Evolutionary conservation across 2,113 vertebrate genomes (phyloP), one percentile per base, ranked within the genome.

Genomic region (Dryoscopus gambensis): DNA sequence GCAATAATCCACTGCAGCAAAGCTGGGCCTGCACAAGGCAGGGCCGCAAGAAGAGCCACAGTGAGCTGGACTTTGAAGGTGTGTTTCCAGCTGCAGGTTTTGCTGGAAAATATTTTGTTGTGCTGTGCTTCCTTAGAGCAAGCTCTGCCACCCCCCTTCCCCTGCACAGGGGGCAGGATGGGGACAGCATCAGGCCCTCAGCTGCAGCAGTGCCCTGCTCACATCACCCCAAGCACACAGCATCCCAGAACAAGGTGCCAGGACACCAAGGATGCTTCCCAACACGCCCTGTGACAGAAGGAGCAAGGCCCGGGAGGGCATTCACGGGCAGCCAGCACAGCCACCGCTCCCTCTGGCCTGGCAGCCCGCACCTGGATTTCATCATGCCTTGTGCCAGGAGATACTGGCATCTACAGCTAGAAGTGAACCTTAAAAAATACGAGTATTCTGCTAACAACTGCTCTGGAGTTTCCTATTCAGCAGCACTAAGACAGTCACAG

Each of bases 281-380:
- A 52, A 5, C 9, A 1, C 1, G 0, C 22, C 20, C 1, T 4
- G 6, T 17, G 73, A 20, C 25, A 9, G 2, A 8, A 22, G 6
- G 23, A 37, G 62, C 55, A 11, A 27, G 13, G 64, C 33, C 59
- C 16, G 44, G 27, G 30, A 69, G 37, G 64, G 33, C 15, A 4
- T 3, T 28, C 10, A 22, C 42, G 12, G 47, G 46, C 68, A 76
- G 52, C 74, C 74, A 44, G 57, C 68, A 65, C 12, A 2, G 33
- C 27, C 25, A 24, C 50, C 2, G 1, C 64, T 68, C 53, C 39
- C 13, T 31, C 20, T 9, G 40, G 27, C 57, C 79, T 2, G 24
- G 25, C 59, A 68, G 37, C 33, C 40, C 15, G 28, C 11, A 16
- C 70, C 31, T 31, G 16, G 20, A 13, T 78, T 44, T 44, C 88